Base-by-base conservation (phyloP, 2,797 vertebrate genomes). In the Lacerta bilineata region DNA sequence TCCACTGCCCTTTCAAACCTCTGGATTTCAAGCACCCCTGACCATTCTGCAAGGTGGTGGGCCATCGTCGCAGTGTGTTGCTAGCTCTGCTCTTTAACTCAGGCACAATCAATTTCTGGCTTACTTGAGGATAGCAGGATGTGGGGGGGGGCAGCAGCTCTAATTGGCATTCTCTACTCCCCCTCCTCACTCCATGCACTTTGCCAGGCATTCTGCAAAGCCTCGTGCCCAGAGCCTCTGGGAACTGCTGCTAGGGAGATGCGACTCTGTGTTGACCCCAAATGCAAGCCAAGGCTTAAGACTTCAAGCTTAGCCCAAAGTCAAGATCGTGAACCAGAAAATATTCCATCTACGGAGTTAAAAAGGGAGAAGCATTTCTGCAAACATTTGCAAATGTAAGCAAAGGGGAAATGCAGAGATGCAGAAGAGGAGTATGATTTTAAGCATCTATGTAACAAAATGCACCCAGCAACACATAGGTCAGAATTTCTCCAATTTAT, bases 171-270 rank as follows among this genome's bases (percentile, higher is more conserved):
- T 4, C 5, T 18, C 11, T 27, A 7, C n/a, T 33, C 74, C 7
- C 55, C 13, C n/a, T 9, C 33, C 5, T 9, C 74, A 66, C 69
- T 4, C 2, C 4, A 9, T 33, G 29, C 3, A 33, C 41, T 64
- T 75, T 66, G 46, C 74, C 75, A 43, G 18, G 66, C 66, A n/a
- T 50, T 80, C 83, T 27, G 71, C 80, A 18, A 4, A 27, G 41
- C 69, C 78, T 81, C 46, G 2, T 64, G 46, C 74, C 66, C 0
- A 4, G 29, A 5, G 72, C 78, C 71, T 39, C 41, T 41, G n/a
- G 59, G 77, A 75, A 25, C 25, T 10, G 41, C 83, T 85, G 78
- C 27, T 59, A 39, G 76, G 68, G 50, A 80, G 69, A 85, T 66
- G n/a, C 4, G 43, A 80, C 69, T 74, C 69, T 23, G 3, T 1